Evolutionary conservation across 64 coral and sea anemone species (phyloP), one percentile per base, ranked within the genome.

Genomic region (Montipora foliosa): DNA sequence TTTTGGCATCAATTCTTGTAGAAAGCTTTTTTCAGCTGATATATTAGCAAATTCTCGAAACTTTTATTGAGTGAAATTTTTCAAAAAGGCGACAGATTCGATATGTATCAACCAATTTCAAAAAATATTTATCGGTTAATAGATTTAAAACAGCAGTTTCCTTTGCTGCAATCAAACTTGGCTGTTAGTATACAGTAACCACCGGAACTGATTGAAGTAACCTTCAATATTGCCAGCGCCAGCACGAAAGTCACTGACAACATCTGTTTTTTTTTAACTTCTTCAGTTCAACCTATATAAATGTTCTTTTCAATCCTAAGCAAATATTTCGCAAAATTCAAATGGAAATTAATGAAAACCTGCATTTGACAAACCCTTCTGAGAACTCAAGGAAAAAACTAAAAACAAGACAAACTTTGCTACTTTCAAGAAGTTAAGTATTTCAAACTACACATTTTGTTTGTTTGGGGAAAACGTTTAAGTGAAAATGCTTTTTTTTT

Each of bases 321-420:
- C 82, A 86, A 86, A 86, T 45, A 86, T 86, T 70, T 72, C 64
- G 67, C 64, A 86, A 69, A n/a, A 15, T 13, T 49, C 49, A 44
- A 50, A 44, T 2, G 48, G n/a, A 86, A 72, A 86, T 46, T 86
- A 86, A 72, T 86, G 70, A 86, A 86, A 86, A 86, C 37, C 9
- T 50, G 62, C 8, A 14, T 84, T 68, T 10, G 74, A 76, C 21
- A 12, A 64, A 3, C 9, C 61, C 19, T 67, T 14, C 62, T 5
- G 8, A 71, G 10, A 6, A 71, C 21, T 71, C 5, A 71, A 71
- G 21, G 3, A 15, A 67, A 14, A 15, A 14, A 60, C 8, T 17
- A 19, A 16, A 68, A 3, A 5, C 64, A n/a, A 68, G 12, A 5
- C 10, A 55, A 10, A 55, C 5, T 5, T 55, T 55, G 52, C 52